Evolutionary conservation across 1,140 invertebrate genomes (phyloP).

Genomic region (Sitobion miscanthi): DNA sequence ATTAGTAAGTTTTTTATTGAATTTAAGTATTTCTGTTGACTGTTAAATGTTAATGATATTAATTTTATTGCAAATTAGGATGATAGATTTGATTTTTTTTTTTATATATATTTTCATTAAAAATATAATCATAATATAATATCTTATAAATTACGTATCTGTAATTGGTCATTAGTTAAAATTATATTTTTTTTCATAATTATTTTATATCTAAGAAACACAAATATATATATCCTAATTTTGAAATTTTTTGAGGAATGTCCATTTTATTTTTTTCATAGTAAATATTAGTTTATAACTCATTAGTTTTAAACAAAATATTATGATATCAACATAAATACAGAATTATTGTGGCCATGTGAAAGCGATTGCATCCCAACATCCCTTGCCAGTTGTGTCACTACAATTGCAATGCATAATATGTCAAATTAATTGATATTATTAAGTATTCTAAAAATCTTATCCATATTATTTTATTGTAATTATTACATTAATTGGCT

Average conservation of each 20-base stretch:
- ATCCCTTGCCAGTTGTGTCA: neutral
- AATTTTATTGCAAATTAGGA: neutral
- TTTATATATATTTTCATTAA: neutral
- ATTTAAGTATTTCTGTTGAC: too few relatives aligned
- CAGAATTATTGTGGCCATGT: neutral
- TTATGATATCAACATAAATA: neutral
- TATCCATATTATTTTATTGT: neutral
- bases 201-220: neutral
- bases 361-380: neutral
- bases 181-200: neutral
- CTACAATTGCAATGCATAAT: neutral
- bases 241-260: neutral
- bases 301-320: neutral
- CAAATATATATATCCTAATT: neutral
- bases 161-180: neutral
- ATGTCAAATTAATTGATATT: neutral
- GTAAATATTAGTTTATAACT: neutral
- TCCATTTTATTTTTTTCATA: neutral
- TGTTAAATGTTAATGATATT: neutral
- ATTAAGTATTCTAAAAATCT: neutral
- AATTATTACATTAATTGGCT: neutral
- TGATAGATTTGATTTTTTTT: neutral
- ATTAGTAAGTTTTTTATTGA: too few relatives aligned
- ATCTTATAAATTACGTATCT: neutral
- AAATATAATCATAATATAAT: neutral